Base-by-base conservation (phyloP, 2,113 vertebrate genomes). In the Turnix velox region DNA sequence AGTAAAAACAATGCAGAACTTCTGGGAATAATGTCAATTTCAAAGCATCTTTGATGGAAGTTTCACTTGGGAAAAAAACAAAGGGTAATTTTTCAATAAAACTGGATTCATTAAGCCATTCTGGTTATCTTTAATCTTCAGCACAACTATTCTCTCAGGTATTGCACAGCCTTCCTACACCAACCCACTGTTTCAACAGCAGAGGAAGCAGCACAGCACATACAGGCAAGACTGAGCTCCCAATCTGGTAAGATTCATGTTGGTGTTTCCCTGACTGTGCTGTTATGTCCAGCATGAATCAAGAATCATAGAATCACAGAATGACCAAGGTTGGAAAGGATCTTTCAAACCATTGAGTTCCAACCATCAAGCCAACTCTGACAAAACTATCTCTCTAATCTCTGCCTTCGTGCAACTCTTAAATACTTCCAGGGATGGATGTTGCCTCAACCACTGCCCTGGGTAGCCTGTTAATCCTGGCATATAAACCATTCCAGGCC, bases 211-310 rank as follows among this genome's bases (percentile, higher is more conserved):
- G 30, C n/a, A 15, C 27, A 25, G 69, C 24, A 40, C 66, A n/a
- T 31, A 40, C 1, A 80, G 42, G n/a, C 25, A 80, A 30, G 14
- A 46, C n/a, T 62, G 48, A 43, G 71, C 52, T 85, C 65, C 43
- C 3, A 2, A 9, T 16, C 46, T 20, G 54, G 78, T 52, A 30
- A 49, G 24, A 75, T 67, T 68, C 28, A 25, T 48, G 22, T 8
- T 0, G 0, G 6, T 3, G 7, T 58, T 87, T 74, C 52, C 40
- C 69, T 72, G 58, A 37, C 39, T 23, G 19, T n/a, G 40, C 48
- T 12, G 2, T 61, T 49, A 55, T 5, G 15, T 23, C 68, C 35
- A 35, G 24, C 76, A 55, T 2, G 43, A 73, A 73, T 43, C 37
- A 63, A 46, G 55, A n/a, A 45, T n/a, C n/a, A n/a, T n/a, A n/a